Evolutionary conservation across 2,888 invertebrate genomes (phyloP).

Genomic region (Luffia ferchaultella): DNA sequence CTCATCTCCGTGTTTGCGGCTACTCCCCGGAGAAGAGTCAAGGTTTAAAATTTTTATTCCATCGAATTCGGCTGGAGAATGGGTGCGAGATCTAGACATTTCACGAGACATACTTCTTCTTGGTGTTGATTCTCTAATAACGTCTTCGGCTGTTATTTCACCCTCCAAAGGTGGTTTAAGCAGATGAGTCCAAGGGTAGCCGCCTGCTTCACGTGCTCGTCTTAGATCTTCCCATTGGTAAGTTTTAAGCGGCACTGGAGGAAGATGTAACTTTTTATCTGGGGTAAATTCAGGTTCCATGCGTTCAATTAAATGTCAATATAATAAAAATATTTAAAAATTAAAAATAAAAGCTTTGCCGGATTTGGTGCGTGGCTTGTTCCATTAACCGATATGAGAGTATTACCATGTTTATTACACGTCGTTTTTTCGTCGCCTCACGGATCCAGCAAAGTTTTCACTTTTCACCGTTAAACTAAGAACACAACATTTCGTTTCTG

Average conservation of each 20-base stretch:
- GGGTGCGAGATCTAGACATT: conserved; percentile 49
- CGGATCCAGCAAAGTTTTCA: conserved; percentile 41
- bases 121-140: conserved; percentile 53
- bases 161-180: conserved; percentile 70
- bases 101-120: conserved; percentile 58
- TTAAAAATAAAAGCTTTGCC: conserved; percentile 20
- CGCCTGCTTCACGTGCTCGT: conserved; percentile 74
- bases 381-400: conserved; percentile 11
- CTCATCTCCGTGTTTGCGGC: conserved; percentile 52
- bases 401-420: no score
- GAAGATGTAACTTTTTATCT: conserved; percentile 57
- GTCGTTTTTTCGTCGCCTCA: no score
- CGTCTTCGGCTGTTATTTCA: conserved; percentile 57
- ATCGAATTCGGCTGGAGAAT: conserved; percentile 43
- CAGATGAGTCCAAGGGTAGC: conserved; percentile 84
- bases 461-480: conserved; percentile 50
- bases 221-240: conserved; percentile 85
- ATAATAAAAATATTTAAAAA: conserved; percentile 12
- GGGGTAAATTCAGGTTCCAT: conserved; percentile 64
- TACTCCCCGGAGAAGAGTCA: conserved; percentile 59
- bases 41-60: conserved; percentile 50
- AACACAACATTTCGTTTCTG: conserved; percentile 62
- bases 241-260: conserved; percentile 77
- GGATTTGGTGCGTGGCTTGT: conserved; percentile 19
- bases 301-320: conserved; percentile 52